Evolutionary conservation across 2,888 invertebrate species (phyloP), one percentile per base, ranked within the genome.

Genomic region (Spicauda simplicius): DNA sequence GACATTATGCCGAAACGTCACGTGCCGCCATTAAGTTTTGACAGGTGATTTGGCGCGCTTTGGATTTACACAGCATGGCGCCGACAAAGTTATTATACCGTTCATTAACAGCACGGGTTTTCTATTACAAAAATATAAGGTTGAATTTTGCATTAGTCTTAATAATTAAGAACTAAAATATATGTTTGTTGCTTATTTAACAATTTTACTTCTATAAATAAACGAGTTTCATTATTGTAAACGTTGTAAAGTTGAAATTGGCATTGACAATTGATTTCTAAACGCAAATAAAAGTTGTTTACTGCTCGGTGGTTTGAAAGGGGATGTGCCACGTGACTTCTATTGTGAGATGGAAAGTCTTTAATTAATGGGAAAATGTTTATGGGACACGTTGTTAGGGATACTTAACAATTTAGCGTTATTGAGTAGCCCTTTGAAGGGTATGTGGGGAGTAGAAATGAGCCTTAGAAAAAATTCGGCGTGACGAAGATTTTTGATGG

Each of bases 301-400:
- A 10, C 62, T 68, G 77, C 85, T 81, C 80, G 74, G 67, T 68
- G 74, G 69, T 71, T 77, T 87, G 79, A 85, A 83, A 75, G 72
- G 80, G 77, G 77, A 74, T 74, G 76, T 71, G 84, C 70, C 88
- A 86, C 89, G 89, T 83, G 89, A 77, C 87, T 76, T 69, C 77
- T 76, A 83, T 85, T 86, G 81, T 79, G 59, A 62, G 71, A 71
- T 75, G 73, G 71, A 82, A 82, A 81, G 72, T 72, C 73, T 71
- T 69, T 85, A 84, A 86, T 86, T 84, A 83, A 78, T 82, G 79
- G 76, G 80, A 77, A 83, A 72, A 71, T 71, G 70, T 63, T 60
- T 67, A 69, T 65, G 62, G 59, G 50, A 55, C 50, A 33, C 37
- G 12, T 69, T 65, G 69, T 69, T 66, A 69, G 69, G 59, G 65